phyloP scores from a whole-genome alignment of 2,113 vertebrate genomes.

The Vulpes vulpes region DNA sequence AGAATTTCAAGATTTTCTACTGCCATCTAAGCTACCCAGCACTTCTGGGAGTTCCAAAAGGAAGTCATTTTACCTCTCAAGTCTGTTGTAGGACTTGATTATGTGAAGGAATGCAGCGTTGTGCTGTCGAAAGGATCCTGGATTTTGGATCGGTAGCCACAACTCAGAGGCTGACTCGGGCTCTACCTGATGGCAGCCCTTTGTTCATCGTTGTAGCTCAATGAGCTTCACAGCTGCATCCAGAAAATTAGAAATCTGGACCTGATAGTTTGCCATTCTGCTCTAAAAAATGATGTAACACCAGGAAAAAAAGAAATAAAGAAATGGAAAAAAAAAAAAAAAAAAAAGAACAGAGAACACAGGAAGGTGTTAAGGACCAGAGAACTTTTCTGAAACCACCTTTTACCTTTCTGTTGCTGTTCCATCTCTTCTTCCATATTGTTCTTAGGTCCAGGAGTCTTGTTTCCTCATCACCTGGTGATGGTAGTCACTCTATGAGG shows the following conservation, averaged over 20 bases:
- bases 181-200: neutral
- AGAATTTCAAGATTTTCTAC: slow-evolving; percentile 51
- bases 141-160: slow-evolving; percentile 7
- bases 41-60: slow-evolving; percentile 44
- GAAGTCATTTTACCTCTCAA: slow-evolving; percentile 59
- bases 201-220: slow-evolving; percentile 15
- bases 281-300: slow-evolving; percentile 2
- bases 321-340: neutral
- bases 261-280: neutral
- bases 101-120: neutral
- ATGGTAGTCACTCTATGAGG: neutral
- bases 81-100: slow-evolving; percentile 79
- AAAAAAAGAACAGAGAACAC: neutral
- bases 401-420: slow-evolving; percentile 46
- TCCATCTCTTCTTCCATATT: neutral
- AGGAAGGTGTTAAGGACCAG: slow-evolving; percentile 59
- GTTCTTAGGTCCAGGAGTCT: neutral
- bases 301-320: neutral
- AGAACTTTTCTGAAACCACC: slow-evolving; percentile 63
- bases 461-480: neutral
- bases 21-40: neutral
- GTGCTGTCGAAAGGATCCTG: neutral
- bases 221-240: neutral
- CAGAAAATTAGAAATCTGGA: neutral
- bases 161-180: neutral